Conservation (phyloP, 2,888 invertebrate genomes). For the Temnothorax unifasciatus region DNA sequence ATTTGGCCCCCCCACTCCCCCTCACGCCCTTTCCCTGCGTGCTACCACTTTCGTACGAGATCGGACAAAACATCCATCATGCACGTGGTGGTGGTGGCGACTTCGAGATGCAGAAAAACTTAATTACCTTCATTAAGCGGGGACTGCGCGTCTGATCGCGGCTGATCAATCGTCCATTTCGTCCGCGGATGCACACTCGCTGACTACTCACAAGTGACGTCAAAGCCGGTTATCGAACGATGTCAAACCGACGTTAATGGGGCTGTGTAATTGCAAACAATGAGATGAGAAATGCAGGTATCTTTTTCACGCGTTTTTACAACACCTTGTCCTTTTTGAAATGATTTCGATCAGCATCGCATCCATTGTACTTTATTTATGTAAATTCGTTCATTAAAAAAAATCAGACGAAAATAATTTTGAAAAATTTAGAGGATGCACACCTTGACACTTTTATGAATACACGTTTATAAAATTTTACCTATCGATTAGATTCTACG, state of each 20-base stretch:
- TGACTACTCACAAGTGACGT: conserved; percentile 67
- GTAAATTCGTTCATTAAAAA: background rate
- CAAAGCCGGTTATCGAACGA: conserved; percentile 63
- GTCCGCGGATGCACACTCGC: conserved; percentile 46
- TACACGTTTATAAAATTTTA: background rate
- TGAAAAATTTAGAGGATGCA: background rate
- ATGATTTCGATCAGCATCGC: background rate
- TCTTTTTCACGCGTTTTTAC: background rate
- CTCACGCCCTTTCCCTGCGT: conserved; percentile 60
- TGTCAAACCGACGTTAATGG: conserved; percentile 65
- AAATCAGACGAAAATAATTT: background rate
- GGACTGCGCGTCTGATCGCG: conserved; percentile 74
- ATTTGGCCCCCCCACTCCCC: conserved; percentile 65
- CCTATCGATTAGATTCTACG: no score
- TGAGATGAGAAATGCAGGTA: background rate
- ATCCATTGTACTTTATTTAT: background rate
- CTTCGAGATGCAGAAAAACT: conserved; percentile 84
- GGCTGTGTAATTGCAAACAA: conserved; percentile 33
- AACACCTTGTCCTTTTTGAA: background rate
- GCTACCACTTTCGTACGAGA: conserved; percentile 77
- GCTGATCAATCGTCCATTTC: conserved; percentile 74
- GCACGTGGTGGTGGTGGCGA: conserved; percentile 74
- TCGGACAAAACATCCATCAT: conserved; percentile 82
- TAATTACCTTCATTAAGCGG: conserved; percentile 86
- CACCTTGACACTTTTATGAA: background rate